Conservation (phyloP, 2,113 vertebrate genomes). For the Edolisoma coerulescens region DNA sequence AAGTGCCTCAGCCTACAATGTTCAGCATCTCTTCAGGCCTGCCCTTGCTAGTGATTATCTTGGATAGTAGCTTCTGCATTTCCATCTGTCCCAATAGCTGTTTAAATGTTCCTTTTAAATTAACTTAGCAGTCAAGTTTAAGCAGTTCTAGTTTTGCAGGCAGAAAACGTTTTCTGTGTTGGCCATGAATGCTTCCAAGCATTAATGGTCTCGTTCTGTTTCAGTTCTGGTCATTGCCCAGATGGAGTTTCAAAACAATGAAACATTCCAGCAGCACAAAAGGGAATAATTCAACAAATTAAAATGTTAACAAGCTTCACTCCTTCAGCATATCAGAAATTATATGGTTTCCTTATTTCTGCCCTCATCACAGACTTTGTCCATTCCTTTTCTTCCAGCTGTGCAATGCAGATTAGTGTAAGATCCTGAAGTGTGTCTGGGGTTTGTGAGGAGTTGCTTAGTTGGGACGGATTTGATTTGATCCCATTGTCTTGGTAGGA, state of each 20-base stretch:
- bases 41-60: not conserved
- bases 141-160: not conserved
- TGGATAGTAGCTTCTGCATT: not conserved
- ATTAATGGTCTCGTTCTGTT: not conserved
- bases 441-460: not conserved
- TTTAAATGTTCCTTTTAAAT: not conserved
- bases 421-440: not conserved
- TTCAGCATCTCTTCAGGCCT: not conserved
- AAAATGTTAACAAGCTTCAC: constrained; percentile 14
- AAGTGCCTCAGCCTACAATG: not conserved
- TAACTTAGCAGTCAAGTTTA: not conserved
- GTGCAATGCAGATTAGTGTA: not conserved
- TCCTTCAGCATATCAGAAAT: not conserved
- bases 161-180: not conserved
- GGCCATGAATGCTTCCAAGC: not conserved
- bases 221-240: constrained; percentile 5
- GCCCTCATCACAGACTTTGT: not conserved
- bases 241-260: not conserved
- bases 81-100: not conserved
- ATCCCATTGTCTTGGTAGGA: not conserved
- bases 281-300: constrained; percentile 9
- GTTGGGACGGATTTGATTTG: not conserved
- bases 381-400: not conserved
- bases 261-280: not conserved
- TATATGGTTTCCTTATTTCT: not conserved